Conservation (phyloP, 2,797 vertebrate genomes). For the Eurystomus glaucurus region DNA sequence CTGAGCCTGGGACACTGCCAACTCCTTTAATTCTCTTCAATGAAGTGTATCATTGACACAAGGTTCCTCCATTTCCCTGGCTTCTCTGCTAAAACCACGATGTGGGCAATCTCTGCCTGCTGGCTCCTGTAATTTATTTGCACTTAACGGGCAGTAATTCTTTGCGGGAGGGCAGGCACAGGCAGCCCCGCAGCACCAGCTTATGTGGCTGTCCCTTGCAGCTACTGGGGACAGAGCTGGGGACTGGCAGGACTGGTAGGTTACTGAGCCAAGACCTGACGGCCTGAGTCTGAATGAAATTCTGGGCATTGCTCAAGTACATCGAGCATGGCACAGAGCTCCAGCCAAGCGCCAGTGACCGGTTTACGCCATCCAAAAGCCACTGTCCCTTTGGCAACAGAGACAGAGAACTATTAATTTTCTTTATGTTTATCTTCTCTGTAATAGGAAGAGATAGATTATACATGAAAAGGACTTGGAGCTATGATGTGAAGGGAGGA, state of each 20-base stretch:
- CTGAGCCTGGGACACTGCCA: fast-evolving
- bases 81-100: background rate
- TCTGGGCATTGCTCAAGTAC: background rate
- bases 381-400: background rate
- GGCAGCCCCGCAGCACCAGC: background rate
- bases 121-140: background rate
- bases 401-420: background rate
- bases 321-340: background rate
- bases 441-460: background rate
- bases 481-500: background rate
- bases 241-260: background rate
- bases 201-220: fast-evolving
- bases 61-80: background rate
- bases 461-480: background rate
- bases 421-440: background rate
- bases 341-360: fast-evolving
- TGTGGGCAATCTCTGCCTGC: background rate
- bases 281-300: fast-evolving
- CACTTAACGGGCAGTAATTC: background rate
- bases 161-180: fast-evolving
- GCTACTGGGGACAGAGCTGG: background rate
- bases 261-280: background rate
- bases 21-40: background rate
- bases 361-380: background rate
- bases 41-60: background rate